A percentile compares a stretch with the other conserved stretches of the same genome.
Conservation (phyloP, 2,797 vertebrate species). For the Hypotaenidia okinawae region DNA sequence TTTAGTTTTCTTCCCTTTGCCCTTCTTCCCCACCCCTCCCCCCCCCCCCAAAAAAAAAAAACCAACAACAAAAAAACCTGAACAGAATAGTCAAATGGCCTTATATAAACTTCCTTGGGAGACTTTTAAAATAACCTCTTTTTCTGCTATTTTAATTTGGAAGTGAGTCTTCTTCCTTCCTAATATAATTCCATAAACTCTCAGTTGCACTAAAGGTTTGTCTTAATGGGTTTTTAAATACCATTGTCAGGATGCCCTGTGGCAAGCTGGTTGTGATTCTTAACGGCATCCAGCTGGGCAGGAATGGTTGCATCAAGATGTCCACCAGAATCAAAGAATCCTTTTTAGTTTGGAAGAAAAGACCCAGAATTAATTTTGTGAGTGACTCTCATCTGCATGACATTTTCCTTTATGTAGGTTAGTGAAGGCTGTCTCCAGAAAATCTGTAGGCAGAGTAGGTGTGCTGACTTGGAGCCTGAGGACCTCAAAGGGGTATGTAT, state of each 20-base stretch:
- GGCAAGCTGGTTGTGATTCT: background rate
- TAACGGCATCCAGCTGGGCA: conserved; percentile 36
- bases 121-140: background rate
- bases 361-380: background rate
- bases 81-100: background rate
- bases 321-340: background rate
- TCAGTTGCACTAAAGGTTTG: background rate
- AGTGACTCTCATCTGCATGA: background rate
- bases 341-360: background rate
- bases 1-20: background rate
- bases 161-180: background rate
- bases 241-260: background rate
- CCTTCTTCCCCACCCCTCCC: accelerated
- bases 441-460: background rate
- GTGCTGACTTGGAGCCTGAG: background rate
- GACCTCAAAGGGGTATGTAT: background rate
- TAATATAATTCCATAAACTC: conserved; percentile 15
- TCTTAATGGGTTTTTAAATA: conserved; percentile 43
- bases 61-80: too few species aligned
- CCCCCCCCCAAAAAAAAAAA: background rate
- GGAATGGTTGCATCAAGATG: background rate
- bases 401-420: background rate
- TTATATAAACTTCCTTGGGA: background rate
- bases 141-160: conserved; percentile 26
- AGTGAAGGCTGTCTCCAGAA: background rate